Evolutionary conservation across 2,888 invertebrate genomes (phyloP).

Genomic region (Uloborus plumipes): DNA sequence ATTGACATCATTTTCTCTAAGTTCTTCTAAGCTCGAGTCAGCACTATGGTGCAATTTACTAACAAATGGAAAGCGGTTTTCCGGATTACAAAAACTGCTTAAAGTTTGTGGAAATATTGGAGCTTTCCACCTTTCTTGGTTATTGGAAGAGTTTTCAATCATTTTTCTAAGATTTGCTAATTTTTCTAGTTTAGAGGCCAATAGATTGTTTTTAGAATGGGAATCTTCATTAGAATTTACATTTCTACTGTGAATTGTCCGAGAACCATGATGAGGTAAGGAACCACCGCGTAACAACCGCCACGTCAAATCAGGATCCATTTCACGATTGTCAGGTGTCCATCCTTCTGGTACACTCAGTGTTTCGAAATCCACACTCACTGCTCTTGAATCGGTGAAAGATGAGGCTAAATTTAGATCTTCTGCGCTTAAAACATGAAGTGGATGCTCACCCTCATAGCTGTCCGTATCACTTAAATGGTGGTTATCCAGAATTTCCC

Average conservation of each 20-base stretch:
- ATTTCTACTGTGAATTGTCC: slow-evolving; percentile 12
- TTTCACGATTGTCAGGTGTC: slow-evolving; percentile 34
- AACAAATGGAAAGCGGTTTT: slow-evolving; percentile 39
- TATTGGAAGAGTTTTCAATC: slow-evolving; percentile 37
- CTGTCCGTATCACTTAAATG: slow-evolving; percentile 78
- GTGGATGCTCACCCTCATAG: slow-evolving; percentile 79
- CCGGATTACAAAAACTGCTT: slow-evolving; percentile 32
- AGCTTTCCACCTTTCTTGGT: slow-evolving; percentile 62
- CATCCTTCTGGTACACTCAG: slow-evolving; percentile 58
- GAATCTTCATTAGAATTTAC: slow-evolving; percentile 44
- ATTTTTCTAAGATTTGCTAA: slow-evolving; percentile 42
- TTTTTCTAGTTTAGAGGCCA: slow-evolving; percentile 54
- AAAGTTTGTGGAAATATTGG: slow-evolving; percentile 67
- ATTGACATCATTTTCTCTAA: slow-evolving; percentile 52
- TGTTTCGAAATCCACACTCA: slow-evolving; percentile 49
- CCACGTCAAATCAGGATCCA: slow-evolving; percentile 41
- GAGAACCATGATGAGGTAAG: slow-evolving; percentile 24
- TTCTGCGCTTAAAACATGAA: slow-evolving; percentile 60
- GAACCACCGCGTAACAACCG: slow-evolving; percentile 36
- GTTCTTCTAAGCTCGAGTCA: slow-evolving; percentile 57
- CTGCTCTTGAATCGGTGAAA: slow-evolving; percentile 53
- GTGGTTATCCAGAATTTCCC: slow-evolving; percentile 28
- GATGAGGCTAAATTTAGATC: slow-evolving; percentile 57
- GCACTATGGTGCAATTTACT: slow-evolving; percentile 56
- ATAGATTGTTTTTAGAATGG: slow-evolving; percentile 32